These are phyloP conservation scores for Dolichoris vasculosae DNA, from an alignment of 1,140 invertebrate species.

Conservation along the genomic window DNA sequence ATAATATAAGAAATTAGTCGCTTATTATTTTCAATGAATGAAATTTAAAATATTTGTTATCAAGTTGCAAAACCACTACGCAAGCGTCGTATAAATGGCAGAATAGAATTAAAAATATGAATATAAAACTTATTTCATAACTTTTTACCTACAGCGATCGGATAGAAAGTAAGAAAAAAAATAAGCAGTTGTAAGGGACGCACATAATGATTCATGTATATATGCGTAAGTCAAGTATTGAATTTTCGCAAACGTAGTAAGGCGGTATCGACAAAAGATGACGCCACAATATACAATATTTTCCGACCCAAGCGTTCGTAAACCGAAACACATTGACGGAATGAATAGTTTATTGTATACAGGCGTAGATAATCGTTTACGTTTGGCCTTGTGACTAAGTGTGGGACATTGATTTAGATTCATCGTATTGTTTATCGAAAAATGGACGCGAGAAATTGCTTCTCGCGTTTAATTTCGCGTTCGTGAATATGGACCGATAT, in stretches of 20 bases:
- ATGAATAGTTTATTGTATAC: neutral
- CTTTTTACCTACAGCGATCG: too few species aligned
- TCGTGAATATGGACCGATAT: neutral
- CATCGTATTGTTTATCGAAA: constrained; percentile 6
- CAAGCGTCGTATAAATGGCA: too few species aligned
- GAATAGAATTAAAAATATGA: too few species aligned
- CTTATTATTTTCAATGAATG: too few species aligned
- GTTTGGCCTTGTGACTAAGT: constrained; percentile 14
- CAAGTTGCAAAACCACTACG: too few species aligned
- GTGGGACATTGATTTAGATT: constrained; percentile 20
- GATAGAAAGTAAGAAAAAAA: too few species aligned
- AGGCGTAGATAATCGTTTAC: constrained; percentile 23
- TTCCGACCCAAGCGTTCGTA: constrained; percentile 30
- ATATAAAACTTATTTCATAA: too few species aligned
- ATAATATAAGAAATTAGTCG: too few species aligned
- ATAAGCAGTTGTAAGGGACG: too few species aligned
- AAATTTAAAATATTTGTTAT: too few species aligned
- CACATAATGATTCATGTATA: too few species aligned
- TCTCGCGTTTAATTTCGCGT: neutral
- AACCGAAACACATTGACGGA: neutral
- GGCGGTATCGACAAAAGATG: neutral
- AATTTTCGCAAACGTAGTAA: neutral
- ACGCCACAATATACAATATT: neutral
- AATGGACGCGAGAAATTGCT: neutral
- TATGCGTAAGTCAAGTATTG: too few species aligned